These are phyloP conservation scores for Crax fasciolata DNA, from an alignment of 2,797 vertebrate genomes.

Conservation along the genomic window DNA sequence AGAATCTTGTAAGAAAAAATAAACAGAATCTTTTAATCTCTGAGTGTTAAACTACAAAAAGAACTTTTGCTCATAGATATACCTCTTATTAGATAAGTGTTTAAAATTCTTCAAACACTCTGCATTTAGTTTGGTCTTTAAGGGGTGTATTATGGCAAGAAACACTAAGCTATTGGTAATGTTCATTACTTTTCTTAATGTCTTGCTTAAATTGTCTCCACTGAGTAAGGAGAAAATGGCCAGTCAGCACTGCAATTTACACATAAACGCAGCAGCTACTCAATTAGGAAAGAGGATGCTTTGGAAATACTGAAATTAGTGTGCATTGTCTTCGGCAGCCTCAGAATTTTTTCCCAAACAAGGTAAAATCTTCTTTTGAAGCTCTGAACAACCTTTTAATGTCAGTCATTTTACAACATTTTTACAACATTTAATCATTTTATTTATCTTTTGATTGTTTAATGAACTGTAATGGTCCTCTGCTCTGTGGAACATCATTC, in stretches of 20 bases:
- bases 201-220: neutral
- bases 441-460: neutral
- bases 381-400: neutral
- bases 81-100: neutral
- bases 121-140: neutral
- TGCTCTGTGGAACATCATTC: neutral
- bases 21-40: neutral
- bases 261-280: neutral
- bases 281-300: neutral
- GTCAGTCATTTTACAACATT: neutral
- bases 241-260: neutral
- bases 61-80: neutral
- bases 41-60: neutral
- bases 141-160: neutral
- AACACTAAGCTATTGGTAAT: neutral
- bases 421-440: neutral
- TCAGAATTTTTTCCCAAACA: neutral
- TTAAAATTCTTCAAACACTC: neutral
- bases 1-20: neutral
- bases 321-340: neutral
- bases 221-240: neutral
- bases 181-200: neutral
- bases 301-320: neutral
- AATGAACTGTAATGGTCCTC: neutral
- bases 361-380: neutral